Base-by-base conservation (phyloP, 2,113 vertebrate species). In the Poicephalus meyeri region DNA sequence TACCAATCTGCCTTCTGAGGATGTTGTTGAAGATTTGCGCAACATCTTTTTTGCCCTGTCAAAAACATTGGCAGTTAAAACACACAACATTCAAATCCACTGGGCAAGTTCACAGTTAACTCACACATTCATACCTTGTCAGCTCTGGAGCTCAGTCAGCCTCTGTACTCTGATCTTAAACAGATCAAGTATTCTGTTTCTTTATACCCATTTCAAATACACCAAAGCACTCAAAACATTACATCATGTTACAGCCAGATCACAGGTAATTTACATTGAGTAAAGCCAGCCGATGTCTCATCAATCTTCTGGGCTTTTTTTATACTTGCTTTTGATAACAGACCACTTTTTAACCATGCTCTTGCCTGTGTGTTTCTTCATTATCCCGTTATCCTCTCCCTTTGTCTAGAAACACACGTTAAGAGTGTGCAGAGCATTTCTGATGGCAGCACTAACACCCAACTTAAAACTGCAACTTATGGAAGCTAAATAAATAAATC, bases 11-110 rank as follows among this genome's bases (percentile, higher is more conserved):
- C 96, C 99, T 98, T 97, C 99, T 98, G 96, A 99, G 98, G 97
- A 99, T 99, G 97, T 99, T 99, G 98, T 99, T 99, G 98, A 99
- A 99, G 98, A 99, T 99, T 88, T 99, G 99, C 86, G 99, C 99
- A 91, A 99, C 99, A 68, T 99, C 99, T 97, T 99, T 99, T 97
- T 99, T 99, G 89, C 99, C 99, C 99, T 99, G 97, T 92, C 96
- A 97, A 95, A 97, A 97, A 98, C 63, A 96, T 28, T 50, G 92
- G 87, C 69, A 94, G 87, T 97, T 97, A 90, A 89, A 90, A 71
- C 42, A 97, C 85, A 69, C 7, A 91, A 74, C 5, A 85, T 6
- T 80, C 29, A 86, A 76, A 60, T 53, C 49, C 68, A 39, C 50
- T 19, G 16, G 35, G 64, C 37, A 71, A 65, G 24, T 66, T 5